phyloP scores from a whole-genome alignment of 2,113 vertebrate species.

The Menidia beryllina region DNA sequence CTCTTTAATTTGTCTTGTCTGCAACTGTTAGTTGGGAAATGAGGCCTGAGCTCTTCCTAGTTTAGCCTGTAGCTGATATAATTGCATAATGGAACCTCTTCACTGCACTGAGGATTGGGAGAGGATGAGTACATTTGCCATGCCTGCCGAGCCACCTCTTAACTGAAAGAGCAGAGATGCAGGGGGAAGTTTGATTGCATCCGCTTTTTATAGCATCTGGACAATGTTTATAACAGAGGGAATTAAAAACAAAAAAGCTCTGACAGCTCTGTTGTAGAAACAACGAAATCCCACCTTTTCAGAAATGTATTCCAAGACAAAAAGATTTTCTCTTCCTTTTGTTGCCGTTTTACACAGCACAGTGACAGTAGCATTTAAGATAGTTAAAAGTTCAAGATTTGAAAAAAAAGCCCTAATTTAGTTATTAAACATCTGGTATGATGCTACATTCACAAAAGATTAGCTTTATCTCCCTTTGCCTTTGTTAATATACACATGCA shows the following conservation, averaged over 20 bases:
- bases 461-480: conserved; percentile 11
- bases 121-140: conserved; percentile 57
- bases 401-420: too few relatives aligned
- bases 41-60: conserved; percentile 60
- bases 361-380: too few relatives aligned
- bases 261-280: not conserved
- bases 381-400: too few relatives aligned
- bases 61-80: conserved; percentile 69
- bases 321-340: not conserved
- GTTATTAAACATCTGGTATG: conserved; percentile 37
- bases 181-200: conserved; percentile 20
- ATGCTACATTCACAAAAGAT: conserved; percentile 22
- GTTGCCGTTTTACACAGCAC: too few relatives aligned
- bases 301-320: too few relatives aligned
- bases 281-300: not conserved
- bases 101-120: conserved; percentile 56
- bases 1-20: conserved; percentile 68
- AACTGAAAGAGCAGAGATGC: conserved; percentile 51
- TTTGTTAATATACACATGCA: conserved; percentile 21
- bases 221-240: conserved; percentile 23
- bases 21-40: conserved; percentile 68
- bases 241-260: not conserved
- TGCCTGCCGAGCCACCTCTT: conserved; percentile 43
- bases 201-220: not conserved
- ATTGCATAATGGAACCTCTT: conserved; percentile 69